These are phyloP conservation scores for Dromaius novaehollandiae DNA, from an alignment of 2,113 vertebrate genomes.

Conservation along the genomic window DNA sequence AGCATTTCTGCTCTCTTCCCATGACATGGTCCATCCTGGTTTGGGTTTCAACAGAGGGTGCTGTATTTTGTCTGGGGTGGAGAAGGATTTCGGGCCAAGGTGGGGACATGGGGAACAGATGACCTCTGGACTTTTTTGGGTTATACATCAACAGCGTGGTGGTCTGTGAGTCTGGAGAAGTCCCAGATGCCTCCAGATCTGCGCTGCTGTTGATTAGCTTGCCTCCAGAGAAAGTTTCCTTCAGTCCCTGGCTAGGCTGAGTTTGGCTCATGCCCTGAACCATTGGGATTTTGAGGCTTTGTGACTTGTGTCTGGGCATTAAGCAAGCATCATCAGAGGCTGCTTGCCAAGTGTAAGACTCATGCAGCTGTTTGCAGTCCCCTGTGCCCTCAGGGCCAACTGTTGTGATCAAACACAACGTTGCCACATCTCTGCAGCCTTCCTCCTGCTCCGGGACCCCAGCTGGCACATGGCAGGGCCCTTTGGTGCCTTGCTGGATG, in stretches of 20 bases:
- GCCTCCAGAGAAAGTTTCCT: background rate
- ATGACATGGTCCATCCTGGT: too few species aligned
- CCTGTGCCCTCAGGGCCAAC: background rate
- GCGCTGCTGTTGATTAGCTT: background rate
- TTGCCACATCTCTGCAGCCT: too few species aligned
- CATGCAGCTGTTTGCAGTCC: background rate
- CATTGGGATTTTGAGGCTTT: background rate
- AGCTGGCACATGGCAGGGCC: too few species aligned
- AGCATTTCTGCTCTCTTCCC: background rate
- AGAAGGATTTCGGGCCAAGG: background rate
- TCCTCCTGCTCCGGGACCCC: too few species aligned
- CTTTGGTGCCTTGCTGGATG: too few species aligned
- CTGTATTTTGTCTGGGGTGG: background rate
- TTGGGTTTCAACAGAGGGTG: background rate
- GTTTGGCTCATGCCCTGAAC: background rate
- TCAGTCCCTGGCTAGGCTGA: background rate
- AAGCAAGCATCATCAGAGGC: background rate
- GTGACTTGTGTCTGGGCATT: accelerated
- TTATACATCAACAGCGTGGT: background rate
- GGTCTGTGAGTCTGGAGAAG: background rate
- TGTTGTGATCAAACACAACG: background rate
- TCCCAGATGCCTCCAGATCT: background rate
- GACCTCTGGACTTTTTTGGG: background rate
- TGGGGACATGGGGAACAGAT: background rate
- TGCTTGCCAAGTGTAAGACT: background rate